Conservation (phyloP, 2,888 invertebrate species). For the Nysson spinosus region DNA sequence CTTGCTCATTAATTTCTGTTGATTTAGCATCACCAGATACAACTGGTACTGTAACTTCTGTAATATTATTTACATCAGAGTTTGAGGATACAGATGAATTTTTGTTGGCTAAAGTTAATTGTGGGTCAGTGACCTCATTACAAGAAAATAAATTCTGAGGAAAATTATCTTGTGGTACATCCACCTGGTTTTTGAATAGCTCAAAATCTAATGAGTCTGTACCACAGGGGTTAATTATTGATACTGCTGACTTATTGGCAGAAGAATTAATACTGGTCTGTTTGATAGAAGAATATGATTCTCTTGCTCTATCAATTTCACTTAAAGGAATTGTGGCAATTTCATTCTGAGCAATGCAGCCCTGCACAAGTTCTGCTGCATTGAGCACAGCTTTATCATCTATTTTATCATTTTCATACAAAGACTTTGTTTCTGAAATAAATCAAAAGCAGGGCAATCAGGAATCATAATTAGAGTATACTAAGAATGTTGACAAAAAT, state of each 20-base stretch:
- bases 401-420: background rate
- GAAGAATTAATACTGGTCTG: slow-evolving; percentile 21
- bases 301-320: background rate
- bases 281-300: background rate
- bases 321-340: slow-evolving; percentile 14
- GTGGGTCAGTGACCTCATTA: slow-evolving; percentile 1
- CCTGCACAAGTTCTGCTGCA: background rate
- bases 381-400: background rate
- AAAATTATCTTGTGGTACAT: slow-evolving; percentile 3
- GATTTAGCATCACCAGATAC: background rate
- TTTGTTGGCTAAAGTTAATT: slow-evolving; percentile 2
- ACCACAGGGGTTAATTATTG: slow-evolving; percentile 8
- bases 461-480: too few species aligned
- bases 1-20: slow-evolving; percentile 10
- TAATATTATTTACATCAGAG: background rate
- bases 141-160: slow-evolving; percentile 21
- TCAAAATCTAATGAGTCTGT: slow-evolving; percentile 9
- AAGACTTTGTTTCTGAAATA: slow-evolving; percentile 1
- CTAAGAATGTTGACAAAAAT: too few species aligned
- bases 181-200: background rate
- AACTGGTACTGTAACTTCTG: background rate
- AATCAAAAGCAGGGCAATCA: too few species aligned
- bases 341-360: slow-evolving; percentile 1
- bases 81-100: slow-evolving; percentile 1
- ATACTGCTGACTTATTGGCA: slow-evolving; percentile 12